Evolutionary conservation across 1,140 invertebrate species (phyloP), one percentile per base, ranked within the genome.

Genomic region (Melanaphis sacchari): DNA sequence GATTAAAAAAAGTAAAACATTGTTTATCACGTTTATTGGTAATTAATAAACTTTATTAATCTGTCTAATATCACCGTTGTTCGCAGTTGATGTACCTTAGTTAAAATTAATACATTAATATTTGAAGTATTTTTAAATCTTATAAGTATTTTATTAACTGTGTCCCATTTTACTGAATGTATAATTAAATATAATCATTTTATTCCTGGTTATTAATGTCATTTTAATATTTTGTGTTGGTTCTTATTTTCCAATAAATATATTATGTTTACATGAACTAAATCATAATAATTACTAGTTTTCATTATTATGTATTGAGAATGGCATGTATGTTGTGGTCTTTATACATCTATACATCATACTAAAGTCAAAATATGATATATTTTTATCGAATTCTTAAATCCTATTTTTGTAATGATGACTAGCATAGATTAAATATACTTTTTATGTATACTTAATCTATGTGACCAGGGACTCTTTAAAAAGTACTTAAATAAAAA

Each of bases 31-130:
- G 40, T 46, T 82, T 81, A 52, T 38, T 92, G 82, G 59, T 92
- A 38, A 81, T 91, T 76, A 81, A 76, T 91, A 52, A 91, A 91
- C 7, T 81, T 2, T 91, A 43, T 76, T 76, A 52, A 54, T 90
- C 52, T 85, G 22, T 91, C 38, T 89, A 46, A 89, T 89, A 36
- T 38, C 38, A 21, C 46, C 2, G 11, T 52, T 89, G 22, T 89
- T 89, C 15, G 59, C 11, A 52, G 31, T 4, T 36, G 3, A 21
- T 40, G 15, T 90, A 90, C 49, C 24, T 90, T 52, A 36, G 46
- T 52, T 89, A 52, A 90, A 38, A 15, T 90, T 21, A 54, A 31
- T 36, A 21, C 43, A 49, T 88, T 88, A 46, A 88, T 90, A 24
- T 59, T 90, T 26, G 21, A 52, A 89, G 24, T 88, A 49, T 88